Conservation (phyloP, 64 coral and sea anemone species). For the Orbicella faveolata region DNA sequence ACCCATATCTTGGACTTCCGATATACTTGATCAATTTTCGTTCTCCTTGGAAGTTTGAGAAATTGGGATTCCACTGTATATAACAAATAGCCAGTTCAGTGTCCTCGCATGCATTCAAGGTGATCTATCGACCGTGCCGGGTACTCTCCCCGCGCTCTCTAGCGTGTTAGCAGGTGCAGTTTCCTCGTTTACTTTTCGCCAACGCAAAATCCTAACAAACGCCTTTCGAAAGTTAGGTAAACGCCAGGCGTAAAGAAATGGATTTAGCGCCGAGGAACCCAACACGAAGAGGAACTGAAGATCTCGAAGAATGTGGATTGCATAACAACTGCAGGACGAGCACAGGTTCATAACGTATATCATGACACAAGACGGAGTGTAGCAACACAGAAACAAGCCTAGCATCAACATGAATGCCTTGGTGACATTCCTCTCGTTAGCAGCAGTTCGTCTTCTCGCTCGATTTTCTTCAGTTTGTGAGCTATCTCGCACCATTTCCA, state of each 20-base stretch:
- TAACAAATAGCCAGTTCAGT: background rate
- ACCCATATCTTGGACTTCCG: too few relatives aligned
- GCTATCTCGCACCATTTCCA: slow-evolving; percentile 31
- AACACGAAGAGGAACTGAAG: slow-evolving; percentile 77
- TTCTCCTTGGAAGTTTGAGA: too few relatives aligned
- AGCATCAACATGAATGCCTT: slow-evolving; percentile 64
- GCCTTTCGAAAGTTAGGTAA: slow-evolving; percentile 67
- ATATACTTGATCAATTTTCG: too few relatives aligned
- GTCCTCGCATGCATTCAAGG: background rate
- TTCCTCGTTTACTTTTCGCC: background rate
- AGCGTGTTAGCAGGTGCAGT: background rate
- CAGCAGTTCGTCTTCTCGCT: background rate
- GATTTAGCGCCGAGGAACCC: slow-evolving; percentile 68
- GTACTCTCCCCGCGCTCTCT: background rate
- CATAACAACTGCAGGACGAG: slow-evolving; percentile 49
- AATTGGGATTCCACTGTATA: too few relatives aligned
- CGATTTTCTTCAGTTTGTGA: slow-evolving; percentile 27
- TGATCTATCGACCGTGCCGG: background rate
- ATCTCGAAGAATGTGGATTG: slow-evolving; percentile 71
- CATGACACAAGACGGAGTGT: slow-evolving; percentile 62
- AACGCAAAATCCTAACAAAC: slow-evolving; percentile 54
- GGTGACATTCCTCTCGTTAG: slow-evolving; percentile 59
- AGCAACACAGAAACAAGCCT: slow-evolving; percentile 46
- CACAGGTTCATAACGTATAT: slow-evolving; percentile 80
- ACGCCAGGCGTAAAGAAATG: slow-evolving; percentile 65